Evolutionary conservation across 1,140 invertebrate species (phyloP).

Genomic region (Macrostomum lignano): DNA sequence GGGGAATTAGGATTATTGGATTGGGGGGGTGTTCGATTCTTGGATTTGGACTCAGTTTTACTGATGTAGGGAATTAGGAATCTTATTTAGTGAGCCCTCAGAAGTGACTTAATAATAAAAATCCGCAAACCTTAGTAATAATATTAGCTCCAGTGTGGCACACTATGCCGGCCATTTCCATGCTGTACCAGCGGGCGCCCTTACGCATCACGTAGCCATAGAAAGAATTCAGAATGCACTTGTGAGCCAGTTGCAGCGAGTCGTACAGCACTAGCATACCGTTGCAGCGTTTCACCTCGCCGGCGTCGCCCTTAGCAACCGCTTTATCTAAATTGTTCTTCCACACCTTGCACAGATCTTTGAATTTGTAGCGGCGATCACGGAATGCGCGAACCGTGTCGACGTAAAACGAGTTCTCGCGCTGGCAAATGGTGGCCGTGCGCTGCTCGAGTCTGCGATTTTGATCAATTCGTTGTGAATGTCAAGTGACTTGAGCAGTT

Average conservation of each 20-base stretch:
- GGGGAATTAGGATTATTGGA: too few relatives aligned
- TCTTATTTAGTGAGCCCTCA: too few relatives aligned
- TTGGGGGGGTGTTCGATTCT: too few relatives aligned
- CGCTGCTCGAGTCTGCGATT: slow-evolving; percentile 44
- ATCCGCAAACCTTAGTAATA: too few relatives aligned
- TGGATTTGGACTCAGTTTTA: too few relatives aligned
- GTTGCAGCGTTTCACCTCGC: slow-evolving; percentile 67
- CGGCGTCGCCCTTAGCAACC: slow-evolving; percentile 20
- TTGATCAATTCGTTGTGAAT: too few relatives aligned
- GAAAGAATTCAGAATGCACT: slow-evolving; percentile 97
- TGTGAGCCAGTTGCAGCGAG: slow-evolving; percentile 83
- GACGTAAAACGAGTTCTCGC: slow-evolving; percentile 95
- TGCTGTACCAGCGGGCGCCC: slow-evolving; percentile 91
- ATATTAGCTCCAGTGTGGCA: slow-evolving; percentile 92
- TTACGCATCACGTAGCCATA: slow-evolving; percentile 97
- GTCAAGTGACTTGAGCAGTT: too few relatives aligned
- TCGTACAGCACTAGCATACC: slow-evolving; percentile 73
- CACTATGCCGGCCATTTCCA: slow-evolving; percentile 98
- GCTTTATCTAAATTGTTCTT: slow-evolving; percentile 59
- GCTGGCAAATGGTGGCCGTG: slow-evolving; percentile 66
- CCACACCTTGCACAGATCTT: slow-evolving; percentile 52
- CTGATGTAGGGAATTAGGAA: too few relatives aligned
- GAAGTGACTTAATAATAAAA: too few relatives aligned
- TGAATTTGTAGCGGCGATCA: slow-evolving; percentile 82
- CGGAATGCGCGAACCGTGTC: slow-evolving; percentile 85